Evolutionary conservation across 2,888 invertebrate genomes (phyloP).

Genomic region (Euplexia lucipara): DNA sequence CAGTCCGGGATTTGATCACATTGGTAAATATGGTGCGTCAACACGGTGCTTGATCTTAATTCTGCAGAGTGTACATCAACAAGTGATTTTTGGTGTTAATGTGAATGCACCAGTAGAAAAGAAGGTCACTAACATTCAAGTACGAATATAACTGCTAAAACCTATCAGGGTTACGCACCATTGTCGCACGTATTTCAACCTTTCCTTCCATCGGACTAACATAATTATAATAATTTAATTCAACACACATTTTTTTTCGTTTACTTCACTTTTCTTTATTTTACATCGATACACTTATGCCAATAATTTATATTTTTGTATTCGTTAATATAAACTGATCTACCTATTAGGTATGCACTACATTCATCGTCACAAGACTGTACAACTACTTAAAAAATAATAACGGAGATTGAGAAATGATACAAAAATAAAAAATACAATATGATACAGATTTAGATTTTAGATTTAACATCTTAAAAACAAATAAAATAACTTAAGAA

Average conservation of each 20-base stretch:
- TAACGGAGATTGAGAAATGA: conserved; percentile 39
- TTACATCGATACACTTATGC: conserved; percentile 31
- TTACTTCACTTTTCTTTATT: conserved; percentile 35
- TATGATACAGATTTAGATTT: conserved; percentile 43
- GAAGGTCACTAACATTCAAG: conserved; percentile 21
- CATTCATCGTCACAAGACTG: conserved; percentile 37
- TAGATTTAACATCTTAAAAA: conserved; percentile 30
- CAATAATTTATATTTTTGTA: conserved; percentile 37
- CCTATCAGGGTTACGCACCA: conserved; percentile 7
- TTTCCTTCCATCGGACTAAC: conserved; percentile 27
- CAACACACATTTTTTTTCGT: conserved; percentile 36
- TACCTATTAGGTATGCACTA: conserved; percentile 52
- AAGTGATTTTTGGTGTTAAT: conserved; percentile 15
- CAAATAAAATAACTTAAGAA: conserved; percentile 30
- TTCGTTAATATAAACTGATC: conserved; percentile 45
- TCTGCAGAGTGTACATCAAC: not conserved
- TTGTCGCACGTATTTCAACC: conserved; percentile 3
- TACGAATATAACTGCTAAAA: conserved; percentile 12
- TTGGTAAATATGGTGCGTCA: conserved; percentile 12
- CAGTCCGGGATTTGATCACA: conserved; percentile 48
- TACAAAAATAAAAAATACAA: conserved; percentile 58
- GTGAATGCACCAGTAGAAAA: conserved; percentile 25
- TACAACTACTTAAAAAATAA: conserved; percentile 43
- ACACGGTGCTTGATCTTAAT: conserved; percentile 1
- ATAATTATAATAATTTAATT: conserved; percentile 42